Percentiles rank a stretch among this genome's conserved stretches.
Evolutionary conservation across 2,797 vertebrate species (phyloP).

Genomic region (Apodemus agrarius): DNA sequence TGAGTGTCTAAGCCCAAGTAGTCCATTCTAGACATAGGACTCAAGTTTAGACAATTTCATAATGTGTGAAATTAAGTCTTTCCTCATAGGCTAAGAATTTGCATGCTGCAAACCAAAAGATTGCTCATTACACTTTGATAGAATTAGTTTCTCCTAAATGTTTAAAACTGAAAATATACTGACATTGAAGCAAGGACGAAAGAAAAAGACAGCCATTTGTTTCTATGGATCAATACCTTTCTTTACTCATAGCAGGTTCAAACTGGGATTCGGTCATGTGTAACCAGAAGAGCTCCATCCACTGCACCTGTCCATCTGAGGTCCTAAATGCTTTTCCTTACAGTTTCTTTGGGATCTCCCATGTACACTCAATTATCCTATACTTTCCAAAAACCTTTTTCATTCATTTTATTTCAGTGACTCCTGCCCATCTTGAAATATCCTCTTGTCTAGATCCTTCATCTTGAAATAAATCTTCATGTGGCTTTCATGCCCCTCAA

Average conservation of each 20-base stretch:
- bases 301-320: not conserved
- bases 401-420: conserved; percentile 53
- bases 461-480: conserved; percentile 70
- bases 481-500: not conserved
- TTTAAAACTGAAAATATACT: not conserved
- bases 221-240: not conserved
- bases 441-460: conserved; percentile 25
- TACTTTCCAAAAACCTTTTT: conserved; percentile 49
- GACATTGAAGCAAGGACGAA: not conserved
- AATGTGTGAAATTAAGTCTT: not conserved
- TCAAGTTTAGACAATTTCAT: not conserved
- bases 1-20: not conserved
- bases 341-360: not conserved
- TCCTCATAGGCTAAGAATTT: not conserved
- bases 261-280: not conserved
- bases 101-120: not conserved
- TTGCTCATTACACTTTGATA: not conserved
- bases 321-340: not conserved
- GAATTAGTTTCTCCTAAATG: not conserved
- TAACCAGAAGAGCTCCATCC: not conserved
- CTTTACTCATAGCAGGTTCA: not conserved
- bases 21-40: not conserved
- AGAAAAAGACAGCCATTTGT: not conserved
- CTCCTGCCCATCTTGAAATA: conserved; percentile 62
- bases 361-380: not conserved